Base-by-base conservation (phyloP, 2,888 invertebrate genomes). In the Teleogryllus oceanicus region DNA sequence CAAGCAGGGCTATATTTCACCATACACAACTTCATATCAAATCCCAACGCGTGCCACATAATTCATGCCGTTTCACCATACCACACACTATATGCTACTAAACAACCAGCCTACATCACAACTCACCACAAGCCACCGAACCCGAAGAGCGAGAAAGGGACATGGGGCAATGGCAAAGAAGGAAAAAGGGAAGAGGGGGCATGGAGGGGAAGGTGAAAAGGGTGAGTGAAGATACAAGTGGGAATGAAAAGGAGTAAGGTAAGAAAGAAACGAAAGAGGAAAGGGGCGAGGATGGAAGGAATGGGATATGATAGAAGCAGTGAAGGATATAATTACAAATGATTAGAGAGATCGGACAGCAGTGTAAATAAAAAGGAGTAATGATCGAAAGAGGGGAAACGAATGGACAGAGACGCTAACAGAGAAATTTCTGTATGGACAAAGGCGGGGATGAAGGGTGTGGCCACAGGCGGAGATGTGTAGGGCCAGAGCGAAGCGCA, bases 271-370 rank as follows among this genome's bases (percentile, higher is more conserved):
- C 75, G n/a, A 50, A 24, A 24, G 79, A 79, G 50, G 75, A 74
- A 80, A 78, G 80, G 75, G 76, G 24, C 75, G 24, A 50, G 21
- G 79, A 79, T 51, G 75, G 62, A 80, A 78, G 81, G 75, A 75
- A 77, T 74, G 76, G 78, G 81, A 80, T 81, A 78, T 81, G 80
- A 81, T 78, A 78, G 76, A 78, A 78, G 78, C 78, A 81, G 78
- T 78, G 81, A 80, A 78, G 76, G 78, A 81, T 75, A 80, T 37
- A 49, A 78, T 80, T 78, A 78, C 50, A 78, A 62, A 76, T 78
- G 81, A 80, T 78, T 78, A 51, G 78, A 81, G 80, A 78, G 79
- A 78, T 74, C 74, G 51, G 76, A 50, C 10, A 79, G 75, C 76
- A 50, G 49, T 21, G 18, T 49, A 49, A 18, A 76, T 11, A 51